These are phyloP conservation scores for Blomia tropicalis DNA, from an alignment of 2,888 invertebrate species.

Conservation along the genomic window DNA sequence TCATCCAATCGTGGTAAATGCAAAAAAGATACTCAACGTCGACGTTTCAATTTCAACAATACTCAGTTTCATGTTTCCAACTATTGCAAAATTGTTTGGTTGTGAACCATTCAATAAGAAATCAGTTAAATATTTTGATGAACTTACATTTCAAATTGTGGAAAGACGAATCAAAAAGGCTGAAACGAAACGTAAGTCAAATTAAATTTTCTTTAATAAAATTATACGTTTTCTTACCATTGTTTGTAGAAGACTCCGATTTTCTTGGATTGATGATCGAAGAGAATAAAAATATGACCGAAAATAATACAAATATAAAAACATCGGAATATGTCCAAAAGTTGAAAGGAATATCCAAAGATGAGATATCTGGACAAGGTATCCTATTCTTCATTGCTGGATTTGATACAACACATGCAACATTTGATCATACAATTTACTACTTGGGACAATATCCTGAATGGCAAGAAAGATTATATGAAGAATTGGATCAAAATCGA, in stretches of 20 bases:
- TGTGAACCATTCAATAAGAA: conserved; percentile 12
- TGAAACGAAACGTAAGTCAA: neutral
- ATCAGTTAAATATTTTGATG: conserved; percentile 15
- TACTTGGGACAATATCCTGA: conserved; percentile 25
- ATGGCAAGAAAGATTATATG: conserved; percentile 17
- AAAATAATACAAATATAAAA: conserved; percentile 11
- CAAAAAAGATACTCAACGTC: conserved; percentile 9
- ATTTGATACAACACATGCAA: conserved; percentile 36
- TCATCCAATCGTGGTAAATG: conserved; percentile 17
- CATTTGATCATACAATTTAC: conserved; percentile 39
- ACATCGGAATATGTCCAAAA: no score
- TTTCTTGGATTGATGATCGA: conserved; percentile 19
- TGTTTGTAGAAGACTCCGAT: conserved; percentile 7
- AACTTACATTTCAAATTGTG: conserved; percentile 4
- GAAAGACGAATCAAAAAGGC: neutral
- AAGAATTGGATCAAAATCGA: neutral
- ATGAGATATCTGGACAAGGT: conserved; percentile 15
- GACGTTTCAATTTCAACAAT: neutral
- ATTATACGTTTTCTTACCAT: no score
- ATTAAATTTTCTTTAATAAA: no score
- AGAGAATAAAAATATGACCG: neutral
- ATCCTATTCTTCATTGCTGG: conserved; percentile 15
- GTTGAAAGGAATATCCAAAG: neutral
- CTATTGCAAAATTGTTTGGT: neutral
- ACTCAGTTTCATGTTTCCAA: neutral